A percentile compares a stretch with the other conserved stretches of the same genome.
These are phyloP conservation scores for Gerris lacustris DNA, from an alignment of 2,888 invertebrate species.

Conservation along the genomic window DNA sequence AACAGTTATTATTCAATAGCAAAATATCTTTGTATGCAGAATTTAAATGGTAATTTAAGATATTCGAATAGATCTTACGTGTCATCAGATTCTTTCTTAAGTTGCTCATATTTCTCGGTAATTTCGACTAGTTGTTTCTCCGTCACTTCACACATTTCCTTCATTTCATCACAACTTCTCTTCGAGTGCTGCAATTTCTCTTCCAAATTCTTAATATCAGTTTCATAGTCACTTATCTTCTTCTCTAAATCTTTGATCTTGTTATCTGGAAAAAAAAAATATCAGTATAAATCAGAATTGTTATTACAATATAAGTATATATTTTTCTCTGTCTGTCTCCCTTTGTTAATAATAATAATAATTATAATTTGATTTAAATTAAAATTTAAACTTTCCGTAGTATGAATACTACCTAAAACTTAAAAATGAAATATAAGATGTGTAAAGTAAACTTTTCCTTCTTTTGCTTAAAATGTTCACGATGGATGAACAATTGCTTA, in stretches of 20 bases:
- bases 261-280: slow-evolving; percentile 35
- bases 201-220: slow-evolving; percentile 53
- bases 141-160: slow-evolving; percentile 66
- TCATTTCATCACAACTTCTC: slow-evolving; percentile 72
- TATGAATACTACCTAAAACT: no score
- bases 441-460: no score
- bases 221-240: slow-evolving; percentile 48
- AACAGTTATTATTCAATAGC: no score
- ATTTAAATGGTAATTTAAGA: no score
- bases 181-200: slow-evolving; percentile 60
- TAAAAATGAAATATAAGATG: no score
- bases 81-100: slow-evolving; percentile 47
- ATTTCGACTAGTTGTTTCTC: slow-evolving; percentile 62
- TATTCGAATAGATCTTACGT: slow-evolving; percentile 35
- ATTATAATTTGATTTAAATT: no score
- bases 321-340: no score
- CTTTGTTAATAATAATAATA: no score
- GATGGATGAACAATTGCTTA: no score
- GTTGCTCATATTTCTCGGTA: slow-evolving; percentile 46
- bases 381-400: no score
- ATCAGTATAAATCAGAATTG: slow-evolving; percentile 7
- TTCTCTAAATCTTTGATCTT: slow-evolving; percentile 58
- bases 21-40: no score
- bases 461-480: no score
- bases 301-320: slow-evolving; percentile 2